Evolutionary conservation across 2,888 invertebrate genomes (phyloP).

Genomic region (Hipparchia semele): DNA sequence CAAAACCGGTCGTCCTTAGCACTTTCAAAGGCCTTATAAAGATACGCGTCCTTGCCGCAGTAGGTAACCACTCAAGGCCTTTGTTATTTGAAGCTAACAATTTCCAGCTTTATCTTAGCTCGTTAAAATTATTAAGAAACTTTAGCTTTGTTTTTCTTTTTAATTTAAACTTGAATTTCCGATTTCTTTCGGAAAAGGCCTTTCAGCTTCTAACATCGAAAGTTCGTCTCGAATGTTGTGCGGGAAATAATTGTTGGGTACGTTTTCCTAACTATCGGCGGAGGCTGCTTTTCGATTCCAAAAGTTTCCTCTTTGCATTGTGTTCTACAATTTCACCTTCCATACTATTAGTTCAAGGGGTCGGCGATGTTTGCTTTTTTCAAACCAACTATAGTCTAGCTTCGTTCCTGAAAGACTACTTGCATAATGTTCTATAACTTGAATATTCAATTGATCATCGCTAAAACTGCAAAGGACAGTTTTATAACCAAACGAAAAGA

Average conservation of each 20-base stretch:
- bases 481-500: not conserved
- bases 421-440: not conserved
- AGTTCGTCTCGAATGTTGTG: not conserved
- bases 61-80: conserved; percentile 15
- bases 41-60: conserved; percentile 13
- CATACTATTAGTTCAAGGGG: not conserved
- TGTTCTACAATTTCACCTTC: not conserved
- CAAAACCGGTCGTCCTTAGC: conserved; percentile 23
- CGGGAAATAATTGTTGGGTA: not conserved
- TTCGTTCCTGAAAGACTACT: not conserved
- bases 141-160: not conserved
- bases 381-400: not conserved
- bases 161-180: not conserved
- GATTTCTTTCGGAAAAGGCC: not conserved
- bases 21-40: conserved; percentile 17
- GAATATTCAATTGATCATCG: not conserved
- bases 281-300: not conserved
- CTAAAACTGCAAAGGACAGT: not conserved
- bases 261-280: not conserved
- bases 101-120: not conserved
- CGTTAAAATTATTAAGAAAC: not conserved
- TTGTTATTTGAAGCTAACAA: not conserved
- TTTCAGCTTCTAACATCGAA: not conserved
- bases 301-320: not conserved
- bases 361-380: not conserved